Base-by-base conservation (phyloP, 2,888 invertebrate genomes). In the Tribolium freemani region DNA sequence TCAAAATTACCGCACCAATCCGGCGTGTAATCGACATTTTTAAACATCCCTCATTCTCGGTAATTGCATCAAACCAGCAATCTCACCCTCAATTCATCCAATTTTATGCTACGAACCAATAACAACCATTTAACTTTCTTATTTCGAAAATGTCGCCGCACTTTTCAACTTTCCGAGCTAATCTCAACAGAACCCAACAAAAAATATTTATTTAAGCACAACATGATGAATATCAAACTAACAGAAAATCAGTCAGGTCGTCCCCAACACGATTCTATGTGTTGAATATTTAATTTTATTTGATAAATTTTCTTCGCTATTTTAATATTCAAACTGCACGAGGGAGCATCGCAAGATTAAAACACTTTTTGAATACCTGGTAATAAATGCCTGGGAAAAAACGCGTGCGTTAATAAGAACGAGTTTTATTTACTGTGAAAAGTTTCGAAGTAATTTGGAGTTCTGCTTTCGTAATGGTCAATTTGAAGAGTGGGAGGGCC, bases 21-120 rank as follows among this genome's bases (percentile, higher is more conserved):
- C 60, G 54, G 48, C 68, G 57, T 69, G 69, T 60, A 69, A 69
- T 69, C 56, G 67, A 67, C 67, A 67, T 67, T 67, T 67, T 67
- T 67, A 67, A 67, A 67, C 67, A 67, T 66, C 57, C 50, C 57
- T 57, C 48, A 57, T 57, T 26, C 48, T 11, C 46, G 38, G 56
- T 67, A 67, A 67, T 67, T 57, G 67, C 67, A 66, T 66, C 45
- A 54, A 16, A 21, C 54, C 45, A 54, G 66, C 11, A 66, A 54
- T 66, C 66, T 11, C 45, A 66, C 54, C 26, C 45, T 44, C 45
- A 54, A 57, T 67, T 57, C 67, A 57, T 48, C 30, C 67, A 67
- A 48, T 57, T 67, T 67, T 54, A 54, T 66, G 38, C 50, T 26
- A 3, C 31, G 9, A 31, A 51, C 50, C 50, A 50, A 50, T 63